A percentile compares a stretch with the other conserved stretches of the same genome.
phyloP scores from a whole-genome alignment of 2,113 vertebrate species.

The Podarcis muralis region DNA sequence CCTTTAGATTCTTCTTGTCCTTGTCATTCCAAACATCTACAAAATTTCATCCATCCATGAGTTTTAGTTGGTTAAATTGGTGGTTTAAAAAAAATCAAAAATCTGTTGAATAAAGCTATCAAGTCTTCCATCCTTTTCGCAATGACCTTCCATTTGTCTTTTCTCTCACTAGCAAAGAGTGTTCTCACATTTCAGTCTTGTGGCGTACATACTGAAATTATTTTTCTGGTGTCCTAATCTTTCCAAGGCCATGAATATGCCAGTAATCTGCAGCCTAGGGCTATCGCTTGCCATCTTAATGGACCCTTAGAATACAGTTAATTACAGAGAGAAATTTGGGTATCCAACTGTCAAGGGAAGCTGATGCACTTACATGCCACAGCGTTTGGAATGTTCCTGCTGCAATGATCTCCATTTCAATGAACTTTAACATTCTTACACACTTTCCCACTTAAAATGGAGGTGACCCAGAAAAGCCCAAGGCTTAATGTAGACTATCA shows the following conservation, averaged over 20 bases:
- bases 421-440: constrained; percentile 43
- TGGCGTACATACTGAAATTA: constrained; percentile 50
- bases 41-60: constrained; percentile 35
- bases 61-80: background rate
- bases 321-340: constrained; percentile 66
- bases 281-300: constrained; percentile 61
- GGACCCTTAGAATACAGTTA: constrained; percentile 53
- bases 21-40: background rate
- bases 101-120: background rate
- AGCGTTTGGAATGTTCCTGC: constrained; percentile 33
- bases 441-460: constrained; percentile 50
- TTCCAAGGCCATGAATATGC: constrained; percentile 59
- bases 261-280: constrained; percentile 51
- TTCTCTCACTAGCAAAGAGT: constrained; percentile 34
- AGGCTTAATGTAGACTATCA: constrained; percentile 48
- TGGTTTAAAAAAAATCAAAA: too few species aligned
- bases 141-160: constrained; percentile 30
- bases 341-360: constrained; percentile 45
- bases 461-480: constrained; percentile 65
- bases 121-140: constrained; percentile 22
- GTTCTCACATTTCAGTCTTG: constrained; percentile 50
- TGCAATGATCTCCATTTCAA: constrained; percentile 37
- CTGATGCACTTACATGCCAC: constrained; percentile 24
- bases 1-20: background rate
- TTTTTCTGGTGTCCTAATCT: constrained; percentile 59